Base-by-base conservation (phyloP, 2,113 vertebrate genomes). In the Cyrtonyx montezumae region DNA sequence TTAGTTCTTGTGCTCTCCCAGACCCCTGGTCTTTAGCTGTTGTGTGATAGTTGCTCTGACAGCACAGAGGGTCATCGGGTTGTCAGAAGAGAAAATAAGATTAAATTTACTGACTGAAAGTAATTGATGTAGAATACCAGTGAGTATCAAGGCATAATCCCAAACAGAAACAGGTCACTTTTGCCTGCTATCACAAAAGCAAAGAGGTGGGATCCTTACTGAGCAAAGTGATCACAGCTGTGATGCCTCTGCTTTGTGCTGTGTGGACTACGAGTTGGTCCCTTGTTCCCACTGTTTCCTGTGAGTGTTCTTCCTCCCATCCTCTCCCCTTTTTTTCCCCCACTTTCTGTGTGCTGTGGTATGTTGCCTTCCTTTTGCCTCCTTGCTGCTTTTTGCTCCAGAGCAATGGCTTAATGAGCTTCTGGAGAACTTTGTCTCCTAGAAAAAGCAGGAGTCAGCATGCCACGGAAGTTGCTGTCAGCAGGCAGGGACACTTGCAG, bases 321-420 rank as follows among this genome's bases (percentile, higher is more conserved):
- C 2, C 14, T 8, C 8, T 5, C 40, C 40, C 12, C 13, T 40
- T 40, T 43, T 15, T 26, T 45, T 5, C 8, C 2, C 1, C 30
- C 0, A 0, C n/a, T 8, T 16, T 43, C 11, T 0, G 0, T 49
- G 15, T 23, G 7, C 58, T 76, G 37, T 7, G 23, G n/a, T 69
- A 2, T 19, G 12, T 8, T 69, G 1, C 4, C 20, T 76, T 74
- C 14, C 1, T 8, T 76, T 87, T 79, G 45, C 49, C 28, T 67
- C 15, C 3, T 46, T 62, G 9, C 55, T 73, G 46, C 10, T 51
- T 84, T 80, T 73, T 87, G 28, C 12, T 37, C 11, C 9, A 26
- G 15, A 79, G 19, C 1, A 2, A 7, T 43, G 36, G 21, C 22
- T 62, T 13, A 28, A 37, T 69, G 53, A 55, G 18, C 26, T 79